A percentile compares a stretch with the other conserved stretches of the same genome.
Conservation (phyloP, 1,140 invertebrate species). For the Drosophila navojoa region DNA sequence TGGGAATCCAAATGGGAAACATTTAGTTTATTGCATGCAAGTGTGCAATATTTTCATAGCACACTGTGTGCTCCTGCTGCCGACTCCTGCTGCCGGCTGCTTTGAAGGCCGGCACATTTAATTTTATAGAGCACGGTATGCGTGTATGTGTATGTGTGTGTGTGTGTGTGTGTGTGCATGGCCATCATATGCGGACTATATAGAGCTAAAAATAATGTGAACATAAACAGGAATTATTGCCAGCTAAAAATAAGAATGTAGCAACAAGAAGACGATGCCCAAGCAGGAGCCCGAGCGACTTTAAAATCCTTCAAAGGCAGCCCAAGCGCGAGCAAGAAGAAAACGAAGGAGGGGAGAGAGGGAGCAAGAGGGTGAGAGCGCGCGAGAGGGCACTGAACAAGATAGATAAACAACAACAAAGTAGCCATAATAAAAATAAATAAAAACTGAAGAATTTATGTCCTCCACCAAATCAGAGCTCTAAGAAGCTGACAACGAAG, state of each 20-base stretch:
- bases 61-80: constrained; percentile 15
- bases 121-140: constrained; percentile 47
- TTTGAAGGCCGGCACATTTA: constrained; percentile 47
- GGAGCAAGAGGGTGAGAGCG: background rate
- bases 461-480: constrained; percentile 26
- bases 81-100: background rate
- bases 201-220: constrained; percentile 70
- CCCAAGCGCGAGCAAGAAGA: background rate
- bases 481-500: constrained; percentile 37
- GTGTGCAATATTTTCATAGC: constrained; percentile 42
- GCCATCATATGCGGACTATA: constrained; percentile 25
- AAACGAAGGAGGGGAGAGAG: background rate
- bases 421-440: constrained; percentile 75
- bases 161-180: constrained; percentile 5
- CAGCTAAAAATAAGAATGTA: constrained; percentile 46
- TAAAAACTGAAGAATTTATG: constrained; percentile 65
- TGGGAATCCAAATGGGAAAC: constrained; percentile 35
- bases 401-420: constrained; percentile 61
- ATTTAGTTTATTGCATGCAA: constrained; percentile 50
- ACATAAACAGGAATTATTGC: constrained; percentile 78
- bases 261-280: constrained; percentile 41
- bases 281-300: constrained; percentile 37
- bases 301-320: constrained; percentile 49
- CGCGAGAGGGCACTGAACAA: background rate
- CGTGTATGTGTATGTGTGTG: too few relatives aligned